Evolutionary conservation across 2,797 vertebrate species (phyloP).

Genomic region (Rhabdophis nuchalis): DNA sequence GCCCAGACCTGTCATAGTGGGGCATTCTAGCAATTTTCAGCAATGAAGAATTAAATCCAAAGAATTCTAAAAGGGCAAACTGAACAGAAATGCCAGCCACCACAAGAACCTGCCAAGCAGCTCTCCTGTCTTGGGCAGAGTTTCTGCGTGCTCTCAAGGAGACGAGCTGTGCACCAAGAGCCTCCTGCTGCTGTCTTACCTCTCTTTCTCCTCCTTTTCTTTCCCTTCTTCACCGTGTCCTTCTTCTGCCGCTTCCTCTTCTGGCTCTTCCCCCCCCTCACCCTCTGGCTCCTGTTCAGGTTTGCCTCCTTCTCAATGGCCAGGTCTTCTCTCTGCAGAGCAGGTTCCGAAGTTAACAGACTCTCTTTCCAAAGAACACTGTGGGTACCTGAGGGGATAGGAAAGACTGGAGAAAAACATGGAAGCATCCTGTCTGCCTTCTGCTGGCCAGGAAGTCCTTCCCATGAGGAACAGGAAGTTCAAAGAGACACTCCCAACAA

Average conservation of each 20-base stretch:
- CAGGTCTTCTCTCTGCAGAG: conserved; percentile 60
- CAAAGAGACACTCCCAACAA: not conserved
- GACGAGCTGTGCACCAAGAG: not conserved
- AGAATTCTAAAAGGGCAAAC: not conserved
- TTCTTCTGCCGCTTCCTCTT: conserved; percentile 81
- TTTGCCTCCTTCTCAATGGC: conserved; percentile 74
- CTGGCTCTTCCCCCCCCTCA: conserved; percentile 82
- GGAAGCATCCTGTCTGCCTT: not conserved
- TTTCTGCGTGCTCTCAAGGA: not conserved
- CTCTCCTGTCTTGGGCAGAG: not conserved
- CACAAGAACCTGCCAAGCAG: too few species aligned
- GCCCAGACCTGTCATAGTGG: not conserved
- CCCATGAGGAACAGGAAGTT: too few species aligned
- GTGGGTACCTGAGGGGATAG: conserved; percentile 56
- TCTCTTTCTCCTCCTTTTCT: conserved; percentile 81
- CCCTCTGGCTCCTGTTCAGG: conserved; percentile 74
- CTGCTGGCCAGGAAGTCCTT: not conserved
- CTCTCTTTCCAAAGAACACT: conserved; percentile 60
- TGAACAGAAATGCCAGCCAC: not conserved
- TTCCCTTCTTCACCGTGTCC: conserved; percentile 72
- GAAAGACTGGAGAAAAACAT: accelerated
- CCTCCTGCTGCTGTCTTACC: conserved; percentile 59
- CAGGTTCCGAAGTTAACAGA: conserved; percentile 35
- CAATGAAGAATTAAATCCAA: not conserved
- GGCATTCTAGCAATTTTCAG: not conserved